phyloP scores from a whole-genome alignment of 2,797 vertebrate genomes.

The Hyperoplus lanceolatus region DNA sequence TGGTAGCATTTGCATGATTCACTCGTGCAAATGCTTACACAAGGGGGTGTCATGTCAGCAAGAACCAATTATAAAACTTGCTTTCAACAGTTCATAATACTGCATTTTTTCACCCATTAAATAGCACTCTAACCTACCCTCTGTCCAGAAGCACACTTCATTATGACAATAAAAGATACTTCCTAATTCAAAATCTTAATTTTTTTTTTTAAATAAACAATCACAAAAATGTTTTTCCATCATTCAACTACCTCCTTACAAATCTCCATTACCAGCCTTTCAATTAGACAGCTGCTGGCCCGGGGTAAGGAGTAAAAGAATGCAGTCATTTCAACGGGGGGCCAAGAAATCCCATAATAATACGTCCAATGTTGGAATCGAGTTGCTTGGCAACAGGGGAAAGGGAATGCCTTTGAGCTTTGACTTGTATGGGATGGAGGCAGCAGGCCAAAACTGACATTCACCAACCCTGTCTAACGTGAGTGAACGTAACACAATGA shows the following conservation, averaged over 20 bases:
- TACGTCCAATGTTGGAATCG: slow-evolving; percentile 32
- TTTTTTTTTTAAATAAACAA: not conserved
- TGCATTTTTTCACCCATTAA: not conserved
- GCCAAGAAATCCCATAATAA: slow-evolving; percentile 53
- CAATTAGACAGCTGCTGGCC: not conserved
- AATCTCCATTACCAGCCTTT: not conserved
- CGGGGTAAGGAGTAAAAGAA: slow-evolving; percentile 20
- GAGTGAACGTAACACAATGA: slow-evolving; percentile 40
- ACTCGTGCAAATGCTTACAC: too few species aligned
- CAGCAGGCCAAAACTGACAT: slow-evolving; percentile 24
- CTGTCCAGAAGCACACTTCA: not conserved
- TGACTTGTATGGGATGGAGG: slow-evolving; percentile 23
- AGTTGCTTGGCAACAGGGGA: slow-evolving; percentile 54
- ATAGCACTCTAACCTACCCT: not conserved
- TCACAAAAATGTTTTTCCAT: not conserved
- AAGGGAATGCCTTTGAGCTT: slow-evolving; percentile 69
- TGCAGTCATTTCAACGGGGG: slow-evolving; percentile 37
- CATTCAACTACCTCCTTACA: not conserved
- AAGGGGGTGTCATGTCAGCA: too few species aligned
- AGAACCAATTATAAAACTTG: not conserved
- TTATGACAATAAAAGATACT: not conserved
- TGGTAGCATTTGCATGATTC: not conserved
- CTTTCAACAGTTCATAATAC: not conserved
- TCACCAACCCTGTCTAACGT: slow-evolving; percentile 8
- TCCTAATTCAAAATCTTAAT: not conserved